Conservation (phyloP, 2,888 invertebrate genomes). For the Platerodrilus igneus region DNA sequence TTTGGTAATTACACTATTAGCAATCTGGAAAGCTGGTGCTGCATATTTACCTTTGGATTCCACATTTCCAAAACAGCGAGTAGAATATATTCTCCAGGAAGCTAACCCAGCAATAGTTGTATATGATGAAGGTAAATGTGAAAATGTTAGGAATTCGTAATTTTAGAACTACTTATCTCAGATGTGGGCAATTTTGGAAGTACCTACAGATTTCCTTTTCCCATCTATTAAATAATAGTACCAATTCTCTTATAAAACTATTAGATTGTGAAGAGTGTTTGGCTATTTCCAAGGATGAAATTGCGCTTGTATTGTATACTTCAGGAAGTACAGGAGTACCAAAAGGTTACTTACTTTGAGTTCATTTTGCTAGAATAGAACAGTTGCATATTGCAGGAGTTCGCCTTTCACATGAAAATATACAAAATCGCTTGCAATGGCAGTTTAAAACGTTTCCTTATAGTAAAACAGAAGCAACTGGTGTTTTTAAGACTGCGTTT, state of each 20-base stretch:
- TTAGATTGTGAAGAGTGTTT: conserved; percentile 48
- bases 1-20: conserved; percentile 62
- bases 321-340: conserved; percentile 88
- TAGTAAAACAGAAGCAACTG: conserved; percentile 58
- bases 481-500: conserved; percentile 85
- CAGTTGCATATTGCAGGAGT: conserved; percentile 58
- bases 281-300: conserved; percentile 48
- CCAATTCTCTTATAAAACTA: conserved; percentile 44
- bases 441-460: conserved; percentile 82
- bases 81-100: conserved; percentile 72
- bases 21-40: conserved; percentile 76
- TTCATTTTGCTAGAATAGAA: background rate
- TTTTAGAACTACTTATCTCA: background rate
- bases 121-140: conserved; percentile 57
- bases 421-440: conserved; percentile 82
- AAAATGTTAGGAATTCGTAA: too few species aligned
- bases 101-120: conserved; percentile 66
- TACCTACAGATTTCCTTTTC: conserved; percentile 46
- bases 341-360: conserved; percentile 59
- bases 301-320: conserved; percentile 74
- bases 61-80: conserved; percentile 63
- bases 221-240: conserved; percentile 50
- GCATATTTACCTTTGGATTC: conserved; percentile 82
- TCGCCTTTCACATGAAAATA: conserved; percentile 68
- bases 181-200: conserved; percentile 32